Evolutionary conservation across 2,888 invertebrate genomes (phyloP), one percentile per base, ranked within the genome.

Genomic region (Periphyllus acericola): DNA sequence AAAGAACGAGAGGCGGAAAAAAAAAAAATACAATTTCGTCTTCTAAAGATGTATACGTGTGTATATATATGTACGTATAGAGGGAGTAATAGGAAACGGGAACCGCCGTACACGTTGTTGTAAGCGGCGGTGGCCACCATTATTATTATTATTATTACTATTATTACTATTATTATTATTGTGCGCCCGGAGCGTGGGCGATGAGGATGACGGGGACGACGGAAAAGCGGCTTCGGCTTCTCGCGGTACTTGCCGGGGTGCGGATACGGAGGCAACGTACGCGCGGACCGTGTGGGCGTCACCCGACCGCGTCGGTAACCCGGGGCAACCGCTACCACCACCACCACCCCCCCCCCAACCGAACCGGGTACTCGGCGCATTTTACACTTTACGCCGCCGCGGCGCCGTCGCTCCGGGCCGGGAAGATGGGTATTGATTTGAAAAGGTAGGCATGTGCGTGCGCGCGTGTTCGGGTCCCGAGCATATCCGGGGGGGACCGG

Each of bases 351-450:
- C n/a, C n/a, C n/a, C n/a, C n/a, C n/a, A n/a, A n/a, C n/a, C 36
- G 75, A 72, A 74, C 83, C 66, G 29, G 29, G 36, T 36, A 46
- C 46, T 1, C 36, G 6, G 36, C 40, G n/a, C 11, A 36, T 36
- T 36, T 3, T n/a, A 46, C 36, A 74, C 36, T 36, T 36, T 34
- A 6, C 46, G 8, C 74, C 46, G 55, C 55, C 46, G 5, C 34
- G 4, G 11, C 83, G 8, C 40, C 75, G 14, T 29, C 66, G 9
- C 14, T 29, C 55, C 6, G 19, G 19, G 9, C 74, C 72, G 36
- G 60, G 46, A 4, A 79, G 79, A 87, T 76, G 84, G 84, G 86
- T 87, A 87, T 87, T 87, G 86, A 87, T 87, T 87, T 87, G 80
- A 87, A 87, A 80, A 87, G 86, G 80, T 87, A 87, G n/a, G 55